A percentile compares a stretch with the other conserved stretches of the same genome.
Conservation (phyloP, 2,113 vertebrate genomes). For the Protobothrops flavoviridis region DNA sequence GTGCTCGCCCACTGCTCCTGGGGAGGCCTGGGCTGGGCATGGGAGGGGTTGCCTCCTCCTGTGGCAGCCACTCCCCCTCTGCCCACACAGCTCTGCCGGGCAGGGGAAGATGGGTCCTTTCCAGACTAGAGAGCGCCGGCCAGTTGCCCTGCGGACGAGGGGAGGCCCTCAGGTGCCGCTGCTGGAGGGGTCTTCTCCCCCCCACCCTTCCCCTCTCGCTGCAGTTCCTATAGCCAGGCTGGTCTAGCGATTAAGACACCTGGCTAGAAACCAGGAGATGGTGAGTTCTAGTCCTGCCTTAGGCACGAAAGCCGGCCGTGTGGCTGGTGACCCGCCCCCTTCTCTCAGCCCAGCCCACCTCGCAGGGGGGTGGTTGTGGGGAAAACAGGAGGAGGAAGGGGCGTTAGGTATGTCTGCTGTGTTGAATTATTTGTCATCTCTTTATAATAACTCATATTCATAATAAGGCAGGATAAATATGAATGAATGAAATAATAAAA, state of each 20-base stretch:
- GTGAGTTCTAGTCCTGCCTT: background rate
- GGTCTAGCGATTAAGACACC: too few relatives aligned
- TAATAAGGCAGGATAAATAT: too few relatives aligned
- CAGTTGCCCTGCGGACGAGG: background rate
- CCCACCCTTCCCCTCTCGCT: background rate
- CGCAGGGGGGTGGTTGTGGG: background rate
- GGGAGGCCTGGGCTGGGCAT: background rate
- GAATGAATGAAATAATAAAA: too few relatives aligned
- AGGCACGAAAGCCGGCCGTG: too few relatives aligned
- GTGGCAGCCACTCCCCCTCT: background rate
- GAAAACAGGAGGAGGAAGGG: background rate
- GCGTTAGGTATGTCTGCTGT: too few relatives aligned
- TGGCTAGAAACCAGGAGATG: too few relatives aligned
- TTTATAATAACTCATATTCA: too few relatives aligned
- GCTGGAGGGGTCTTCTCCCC: too few relatives aligned
- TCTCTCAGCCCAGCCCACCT: background rate
- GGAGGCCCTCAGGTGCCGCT: background rate
- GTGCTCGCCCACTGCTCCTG: background rate
- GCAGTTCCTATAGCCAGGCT: background rate
- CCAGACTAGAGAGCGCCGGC: too few relatives aligned
- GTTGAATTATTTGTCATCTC: too few relatives aligned
- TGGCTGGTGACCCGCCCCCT: background rate
- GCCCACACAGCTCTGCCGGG: too few relatives aligned
- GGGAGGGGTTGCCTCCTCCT: background rate
- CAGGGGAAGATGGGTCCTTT: background rate